Evolutionary conservation across 35 echinoderm and acorn worm species (phyloP).

Genomic region (Lytechinus variegatus): DNA sequence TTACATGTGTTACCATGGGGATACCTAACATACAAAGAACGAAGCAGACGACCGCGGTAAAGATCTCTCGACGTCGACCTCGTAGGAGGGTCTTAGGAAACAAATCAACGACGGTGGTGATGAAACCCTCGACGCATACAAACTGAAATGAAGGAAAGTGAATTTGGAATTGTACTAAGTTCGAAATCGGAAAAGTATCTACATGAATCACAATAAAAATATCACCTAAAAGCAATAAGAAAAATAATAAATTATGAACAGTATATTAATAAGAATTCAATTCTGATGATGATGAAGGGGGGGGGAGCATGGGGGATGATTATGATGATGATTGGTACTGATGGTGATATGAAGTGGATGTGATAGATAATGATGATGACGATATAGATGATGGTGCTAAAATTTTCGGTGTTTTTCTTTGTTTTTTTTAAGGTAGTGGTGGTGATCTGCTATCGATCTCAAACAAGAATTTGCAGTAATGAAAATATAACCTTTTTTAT

Average conservation of each 20-base stretch:
- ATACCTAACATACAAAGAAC: slow-evolving; percentile 56
- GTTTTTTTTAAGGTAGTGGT: too few relatives aligned
- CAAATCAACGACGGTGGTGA: slow-evolving; percentile 73
- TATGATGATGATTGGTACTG: background rate
- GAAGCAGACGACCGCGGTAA: slow-evolving; percentile 59
- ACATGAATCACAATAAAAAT: background rate
- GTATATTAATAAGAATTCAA: too few relatives aligned
- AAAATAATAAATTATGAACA: too few relatives aligned
- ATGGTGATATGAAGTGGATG: too few relatives aligned
- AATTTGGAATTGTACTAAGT: background rate
- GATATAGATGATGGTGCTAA: too few relatives aligned
- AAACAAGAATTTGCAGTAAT: too few relatives aligned
- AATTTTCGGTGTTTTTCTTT: too few relatives aligned
- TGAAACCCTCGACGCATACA: slow-evolving; percentile 78
- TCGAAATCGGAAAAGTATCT: background rate
- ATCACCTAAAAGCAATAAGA: too few relatives aligned
- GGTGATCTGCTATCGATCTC: too few relatives aligned
- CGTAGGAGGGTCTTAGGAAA: slow-evolving; percentile 57
- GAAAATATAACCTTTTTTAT: too few relatives aligned
- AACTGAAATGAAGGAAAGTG: slow-evolving; percentile 46
- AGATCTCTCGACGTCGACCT: slow-evolving; percentile 77
- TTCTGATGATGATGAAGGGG: background rate
- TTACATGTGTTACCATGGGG: slow-evolving; percentile 77
- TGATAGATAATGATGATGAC: background rate
- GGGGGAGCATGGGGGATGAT: background rate